Conservation (phyloP, 1,140 invertebrate species). For the Antheraea mylitta region DNA sequence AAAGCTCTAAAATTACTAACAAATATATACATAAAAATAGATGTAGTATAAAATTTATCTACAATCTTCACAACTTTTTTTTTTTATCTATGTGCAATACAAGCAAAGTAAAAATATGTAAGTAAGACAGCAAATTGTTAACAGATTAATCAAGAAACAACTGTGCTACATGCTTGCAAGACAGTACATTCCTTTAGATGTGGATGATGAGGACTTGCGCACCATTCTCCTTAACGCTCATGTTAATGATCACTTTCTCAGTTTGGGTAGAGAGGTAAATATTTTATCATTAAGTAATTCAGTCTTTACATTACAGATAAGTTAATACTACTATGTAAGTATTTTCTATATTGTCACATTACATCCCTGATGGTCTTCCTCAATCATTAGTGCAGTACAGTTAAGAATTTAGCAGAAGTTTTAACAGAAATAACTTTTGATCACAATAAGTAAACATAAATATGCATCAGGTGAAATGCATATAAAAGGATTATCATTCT, state of each 20-base stretch:
- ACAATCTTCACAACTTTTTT: neutral
- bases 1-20: no score
- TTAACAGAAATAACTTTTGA: no score
- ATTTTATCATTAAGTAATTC: neutral
- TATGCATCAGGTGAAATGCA: no score
- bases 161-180: constrained; percentile 98
- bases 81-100: constrained; percentile 25
- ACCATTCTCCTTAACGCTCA: constrained; percentile 99
- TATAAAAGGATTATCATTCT: no score
- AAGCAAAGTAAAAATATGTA: neutral
- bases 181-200: constrained; percentile 91
- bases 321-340: no score
- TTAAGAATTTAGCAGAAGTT: no score
- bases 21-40: neutral
- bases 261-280: constrained; percentile 94
- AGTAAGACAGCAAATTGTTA: neutral
- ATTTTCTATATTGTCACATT: no score
- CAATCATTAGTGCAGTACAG: no score
- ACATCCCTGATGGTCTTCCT: no score
- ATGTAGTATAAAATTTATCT: neutral
- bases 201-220: constrained; percentile 92
- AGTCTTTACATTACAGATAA: neutral
- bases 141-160: constrained; percentile 94
- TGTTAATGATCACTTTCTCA: constrained; percentile 97
- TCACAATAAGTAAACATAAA: no score